Evolutionary conservation across 2,113 vertebrate species (phyloP).

Genomic region (Atlantisia rogersi): DNA sequence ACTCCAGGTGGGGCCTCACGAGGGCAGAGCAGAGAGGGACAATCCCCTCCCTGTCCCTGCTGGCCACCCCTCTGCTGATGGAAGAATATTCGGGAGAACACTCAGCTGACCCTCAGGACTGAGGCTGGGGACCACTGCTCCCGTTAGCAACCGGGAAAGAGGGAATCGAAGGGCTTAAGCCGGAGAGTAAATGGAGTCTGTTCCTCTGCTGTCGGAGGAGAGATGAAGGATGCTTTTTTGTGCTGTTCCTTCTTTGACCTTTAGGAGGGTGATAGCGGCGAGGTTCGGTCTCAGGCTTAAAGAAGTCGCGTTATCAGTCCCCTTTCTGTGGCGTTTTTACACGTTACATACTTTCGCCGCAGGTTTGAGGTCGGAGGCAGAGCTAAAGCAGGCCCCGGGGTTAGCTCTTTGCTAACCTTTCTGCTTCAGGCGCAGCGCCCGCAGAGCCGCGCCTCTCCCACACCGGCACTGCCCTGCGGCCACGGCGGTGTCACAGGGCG

Average conservation of each 20-base stretch:
- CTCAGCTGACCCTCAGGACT: rapidly evolving
- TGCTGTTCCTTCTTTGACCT: not conserved
- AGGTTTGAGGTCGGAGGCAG: not conserved
- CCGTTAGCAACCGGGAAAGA: rapidly evolving
- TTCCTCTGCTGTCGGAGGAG: not conserved
- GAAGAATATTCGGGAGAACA: not conserved
- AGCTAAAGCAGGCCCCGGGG: too few relatives aligned
- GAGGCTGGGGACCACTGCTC: not conserved
- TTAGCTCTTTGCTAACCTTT: rapidly evolving
- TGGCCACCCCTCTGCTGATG: too few relatives aligned
- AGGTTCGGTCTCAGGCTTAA: not conserved
- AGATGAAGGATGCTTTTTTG: not conserved
- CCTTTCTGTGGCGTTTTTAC: too few relatives aligned
- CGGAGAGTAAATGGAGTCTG: not conserved
- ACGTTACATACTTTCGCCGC: rapidly evolving
- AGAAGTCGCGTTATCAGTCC: rapidly evolving
- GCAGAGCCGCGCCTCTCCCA: not conserved
- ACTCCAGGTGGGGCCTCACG: too few relatives aligned
- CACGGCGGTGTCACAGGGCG: too few relatives aligned
- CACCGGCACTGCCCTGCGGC: rapidly evolving
- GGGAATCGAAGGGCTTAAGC: not conserved
- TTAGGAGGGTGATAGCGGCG: not conserved
- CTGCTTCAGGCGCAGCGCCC: not conserved
- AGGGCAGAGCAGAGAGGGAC: too few relatives aligned
- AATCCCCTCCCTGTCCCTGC: too few relatives aligned